Evolutionary conservation across 2,113 vertebrate genomes (phyloP).

Genomic region (Phylloscopus whistleri): DNA sequence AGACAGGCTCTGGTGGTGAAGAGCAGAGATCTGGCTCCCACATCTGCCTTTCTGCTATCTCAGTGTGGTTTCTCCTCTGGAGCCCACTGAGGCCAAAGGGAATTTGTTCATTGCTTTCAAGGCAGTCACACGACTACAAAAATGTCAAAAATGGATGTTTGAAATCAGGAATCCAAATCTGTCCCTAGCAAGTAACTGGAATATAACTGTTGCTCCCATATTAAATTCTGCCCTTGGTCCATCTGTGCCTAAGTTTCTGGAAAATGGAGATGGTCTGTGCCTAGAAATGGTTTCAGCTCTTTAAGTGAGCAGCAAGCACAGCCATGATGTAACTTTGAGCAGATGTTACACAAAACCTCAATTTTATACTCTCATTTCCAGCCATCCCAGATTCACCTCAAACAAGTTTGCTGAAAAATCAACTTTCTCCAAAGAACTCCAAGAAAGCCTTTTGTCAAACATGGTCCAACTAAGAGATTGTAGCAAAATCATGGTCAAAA

Average conservation of each 20-base stretch:
- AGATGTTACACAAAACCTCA: neutral
- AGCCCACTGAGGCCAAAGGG: neutral
- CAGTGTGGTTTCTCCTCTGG: neutral
- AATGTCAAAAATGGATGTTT: neutral
- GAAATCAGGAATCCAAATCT: neutral
- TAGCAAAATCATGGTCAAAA: neutral
- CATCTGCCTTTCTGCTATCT: neutral
- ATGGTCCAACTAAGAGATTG: neutral
- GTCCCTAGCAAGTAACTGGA: neutral
- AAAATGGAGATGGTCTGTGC: neutral
- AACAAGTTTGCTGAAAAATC: neutral
- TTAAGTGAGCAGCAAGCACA: neutral
- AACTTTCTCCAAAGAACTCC: neutral
- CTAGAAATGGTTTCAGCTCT: neutral
- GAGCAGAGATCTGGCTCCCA: neutral
- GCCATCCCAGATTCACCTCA: neutral
- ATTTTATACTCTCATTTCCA: neutral
- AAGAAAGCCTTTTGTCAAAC: neutral
- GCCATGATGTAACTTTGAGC: neutral
- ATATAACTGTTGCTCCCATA: neutral
- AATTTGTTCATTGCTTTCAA: neutral
- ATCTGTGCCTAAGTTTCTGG: neutral
- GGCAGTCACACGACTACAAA: neutral
- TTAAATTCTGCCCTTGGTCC: neutral
- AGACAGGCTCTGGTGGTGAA: neutral